Conservation (phyloP, 2,113 vertebrate species). For the Poeciliopsis prolifica region DNA sequence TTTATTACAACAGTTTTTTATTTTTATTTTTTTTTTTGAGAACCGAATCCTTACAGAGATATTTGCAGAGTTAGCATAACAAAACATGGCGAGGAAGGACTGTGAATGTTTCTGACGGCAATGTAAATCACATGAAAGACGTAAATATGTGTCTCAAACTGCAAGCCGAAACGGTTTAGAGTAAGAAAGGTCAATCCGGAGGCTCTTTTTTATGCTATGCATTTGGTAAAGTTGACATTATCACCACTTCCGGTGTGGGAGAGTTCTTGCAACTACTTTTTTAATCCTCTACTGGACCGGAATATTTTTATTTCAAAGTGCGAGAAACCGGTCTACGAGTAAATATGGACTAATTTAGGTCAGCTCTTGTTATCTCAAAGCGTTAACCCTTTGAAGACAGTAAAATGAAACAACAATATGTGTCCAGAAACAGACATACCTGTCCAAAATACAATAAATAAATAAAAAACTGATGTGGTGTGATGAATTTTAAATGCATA, state of each 20-base stretch:
- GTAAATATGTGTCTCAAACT: background rate
- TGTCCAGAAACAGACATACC: background rate
- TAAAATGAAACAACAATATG: background rate
- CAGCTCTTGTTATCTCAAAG: too few relatives aligned
- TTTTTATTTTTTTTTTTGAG: too few relatives aligned
- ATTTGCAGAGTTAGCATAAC: too few relatives aligned
- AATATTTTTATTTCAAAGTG: too few relatives aligned
- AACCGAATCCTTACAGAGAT: too few relatives aligned
- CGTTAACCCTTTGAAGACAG: background rate
- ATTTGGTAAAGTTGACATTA: background rate
- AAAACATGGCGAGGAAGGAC: too few relatives aligned
- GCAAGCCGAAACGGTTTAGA: background rate
- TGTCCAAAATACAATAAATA: background rate
- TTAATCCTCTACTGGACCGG: background rate
- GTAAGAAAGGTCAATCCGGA: background rate
- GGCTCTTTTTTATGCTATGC: background rate
- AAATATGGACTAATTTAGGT: too few relatives aligned
- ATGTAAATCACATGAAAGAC: background rate
- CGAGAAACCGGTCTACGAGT: background rate
- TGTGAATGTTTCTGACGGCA: background rate
- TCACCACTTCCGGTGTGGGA: background rate
- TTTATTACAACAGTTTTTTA: background rate
- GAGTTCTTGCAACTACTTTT: background rate
- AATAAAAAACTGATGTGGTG: background rate
- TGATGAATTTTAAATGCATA: conserved; percentile 8